Conservation (phyloP, 1,140 invertebrate genomes). For the Drosophila ohnishii region DNA sequence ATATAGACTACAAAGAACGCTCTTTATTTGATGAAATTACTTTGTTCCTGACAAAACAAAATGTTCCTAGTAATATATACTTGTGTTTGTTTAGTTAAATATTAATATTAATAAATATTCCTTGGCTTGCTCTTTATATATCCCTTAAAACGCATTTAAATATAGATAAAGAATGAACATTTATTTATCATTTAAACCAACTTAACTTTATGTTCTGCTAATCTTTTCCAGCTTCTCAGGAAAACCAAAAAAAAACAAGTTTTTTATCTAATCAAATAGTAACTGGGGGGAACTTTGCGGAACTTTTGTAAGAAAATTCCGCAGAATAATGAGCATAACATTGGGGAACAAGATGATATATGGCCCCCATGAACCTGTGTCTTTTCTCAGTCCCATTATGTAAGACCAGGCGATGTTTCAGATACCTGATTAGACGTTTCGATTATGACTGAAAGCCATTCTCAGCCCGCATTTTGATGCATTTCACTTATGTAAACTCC, state of each 20-base stretch:
- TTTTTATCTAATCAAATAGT: constrained; percentile 43
- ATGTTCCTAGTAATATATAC: too few species aligned
- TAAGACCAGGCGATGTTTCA: constrained; percentile 17
- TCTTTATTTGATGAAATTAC: not conserved
- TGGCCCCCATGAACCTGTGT: constrained; percentile 6
- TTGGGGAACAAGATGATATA: not conserved
- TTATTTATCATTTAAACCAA: not conserved
- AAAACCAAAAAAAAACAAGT: constrained; percentile 8
- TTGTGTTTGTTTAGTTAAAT: too few species aligned
- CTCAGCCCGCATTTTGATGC: constrained; percentile 31
- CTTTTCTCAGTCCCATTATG: constrained; percentile 17
- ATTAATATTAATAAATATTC: not conserved
- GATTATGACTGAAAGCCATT: constrained; percentile 40
- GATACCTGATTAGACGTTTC: constrained; percentile 22
- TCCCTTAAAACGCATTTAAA: not conserved
- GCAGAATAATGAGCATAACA: constrained; percentile 7
- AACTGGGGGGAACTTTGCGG: constrained; percentile 6
- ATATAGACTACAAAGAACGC: not conserved
- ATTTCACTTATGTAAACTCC: constrained; percentile 44
- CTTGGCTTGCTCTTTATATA: not conserved
- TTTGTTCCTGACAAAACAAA: too few species aligned
- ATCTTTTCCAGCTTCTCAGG: not conserved
- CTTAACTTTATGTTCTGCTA: not conserved
- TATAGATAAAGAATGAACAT: not conserved
- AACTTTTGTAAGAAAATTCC: constrained; percentile 22